A percentile compares a stretch with the other conserved stretches of the same genome.
Conservation (phyloP, 2,113 vertebrate genomes). For the Siniperca knerii region DNA sequence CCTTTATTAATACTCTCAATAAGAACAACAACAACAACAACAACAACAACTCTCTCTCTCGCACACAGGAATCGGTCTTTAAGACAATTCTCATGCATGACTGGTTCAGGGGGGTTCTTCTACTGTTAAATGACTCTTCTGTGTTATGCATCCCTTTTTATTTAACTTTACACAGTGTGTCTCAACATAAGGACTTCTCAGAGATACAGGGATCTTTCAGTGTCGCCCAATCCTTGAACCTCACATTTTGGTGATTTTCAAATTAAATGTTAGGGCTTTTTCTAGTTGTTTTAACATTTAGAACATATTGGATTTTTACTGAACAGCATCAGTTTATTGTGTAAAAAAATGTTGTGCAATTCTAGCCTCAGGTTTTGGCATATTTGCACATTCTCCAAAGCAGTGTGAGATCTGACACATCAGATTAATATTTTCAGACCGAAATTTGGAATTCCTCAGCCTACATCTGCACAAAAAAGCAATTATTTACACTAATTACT, state of each 20-base stretch:
- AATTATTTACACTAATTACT: neutral
- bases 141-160: neutral
- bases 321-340: no score
- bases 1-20: slow-evolving; percentile 19
- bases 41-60: neutral
- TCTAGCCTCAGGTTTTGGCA: neutral
- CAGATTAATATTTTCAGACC: neutral
- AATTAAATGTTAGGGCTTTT: neutral
- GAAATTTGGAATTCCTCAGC: neutral
- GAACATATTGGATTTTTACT: neutral
- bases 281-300: neutral
- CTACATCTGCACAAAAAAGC: neutral
- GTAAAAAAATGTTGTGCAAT: neutral
- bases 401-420: neutral
- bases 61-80: neutral
- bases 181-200: neutral
- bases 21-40: slow-evolving; percentile 18
- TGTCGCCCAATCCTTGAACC: neutral
- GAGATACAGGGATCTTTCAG: neutral
- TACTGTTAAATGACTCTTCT: neutral
- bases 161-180: neutral
- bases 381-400: neutral
- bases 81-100: neutral
- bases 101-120: neutral
- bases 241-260: neutral